phyloP scores from a whole-genome alignment of 2,888 invertebrate species.

The Aphodius granarius region DNA sequence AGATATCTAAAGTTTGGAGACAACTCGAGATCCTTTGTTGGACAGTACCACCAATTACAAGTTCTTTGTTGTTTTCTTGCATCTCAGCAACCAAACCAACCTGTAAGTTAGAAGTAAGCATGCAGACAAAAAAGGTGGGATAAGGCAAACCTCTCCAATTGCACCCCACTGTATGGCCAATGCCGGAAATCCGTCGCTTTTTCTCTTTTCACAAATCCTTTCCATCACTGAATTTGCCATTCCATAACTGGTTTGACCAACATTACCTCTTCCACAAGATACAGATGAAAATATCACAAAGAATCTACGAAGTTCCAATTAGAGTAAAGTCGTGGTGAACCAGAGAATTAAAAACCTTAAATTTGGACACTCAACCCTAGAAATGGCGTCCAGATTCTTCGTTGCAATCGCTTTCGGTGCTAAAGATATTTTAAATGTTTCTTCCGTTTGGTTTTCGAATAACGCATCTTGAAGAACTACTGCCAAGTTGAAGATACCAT shows the following conservation, averaged over 20 bases:
- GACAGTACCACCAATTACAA: conserved; percentile 59
- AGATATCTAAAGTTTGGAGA: conserved; percentile 63
- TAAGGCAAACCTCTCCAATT: conserved; percentile 46
- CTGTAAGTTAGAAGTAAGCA: conserved; percentile 13
- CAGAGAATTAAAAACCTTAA: conserved; percentile 16
- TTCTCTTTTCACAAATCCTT: conserved; percentile 73
- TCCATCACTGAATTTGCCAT: conserved; percentile 89
- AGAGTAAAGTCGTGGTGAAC: too few relatives aligned
- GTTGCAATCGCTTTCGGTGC: conserved; percentile 79
- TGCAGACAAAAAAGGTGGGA: conserved; percentile 1
- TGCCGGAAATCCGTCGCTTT: conserved; percentile 30
- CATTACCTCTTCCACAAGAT: conserved; percentile 88
- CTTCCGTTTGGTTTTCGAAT: conserved; percentile 74
- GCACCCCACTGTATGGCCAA: conserved; percentile 38
- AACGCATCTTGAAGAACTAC: conserved; percentile 75
- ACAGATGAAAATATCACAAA: conserved; percentile 93
- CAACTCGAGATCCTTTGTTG: conserved; percentile 70
- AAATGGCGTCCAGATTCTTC: conserved; percentile 68
- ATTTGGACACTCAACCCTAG: conserved; percentile 39
- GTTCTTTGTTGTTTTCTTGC: conserved; percentile 26
- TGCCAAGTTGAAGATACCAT: conserved; percentile 88
- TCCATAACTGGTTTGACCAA: conserved; percentile 88
- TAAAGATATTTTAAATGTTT: conserved; percentile 68
- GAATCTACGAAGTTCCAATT: too few relatives aligned
- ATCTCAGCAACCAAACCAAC: conserved; percentile 31